Base-by-base conservation (phyloP, 2,113 vertebrate genomes). In the Sterna hirundo region DNA sequence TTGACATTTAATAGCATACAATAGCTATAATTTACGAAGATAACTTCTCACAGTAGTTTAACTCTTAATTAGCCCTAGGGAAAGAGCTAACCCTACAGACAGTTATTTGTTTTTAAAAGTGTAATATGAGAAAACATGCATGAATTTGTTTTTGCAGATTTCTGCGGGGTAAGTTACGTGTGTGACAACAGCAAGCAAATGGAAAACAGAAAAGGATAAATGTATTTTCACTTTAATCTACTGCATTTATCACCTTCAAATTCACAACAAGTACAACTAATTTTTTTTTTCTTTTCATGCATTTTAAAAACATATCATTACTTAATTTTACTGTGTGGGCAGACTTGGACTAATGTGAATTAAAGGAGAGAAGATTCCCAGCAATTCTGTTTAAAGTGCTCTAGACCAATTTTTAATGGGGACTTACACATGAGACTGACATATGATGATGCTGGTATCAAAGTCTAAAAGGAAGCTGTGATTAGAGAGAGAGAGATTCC, bases 21-120 rank as follows among this genome's bases (percentile, higher is more conserved):
- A 47, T 91, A 93, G 47, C n/a, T 83, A 36, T 81, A 49, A 74
- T 89, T 87, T 89, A 83, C 6, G 2, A 90, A 93, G 55, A 64
- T 66, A 88, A 74, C 82, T 91, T 93, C 70, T 93, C 64, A 66
- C 69, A 64, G 62, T n/a, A 91, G 42, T 70, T 96, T 84, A 96
- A 91, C 88, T 94, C 74, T 92, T 94, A 89, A 88, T 94, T 86
- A 94, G 88, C 74, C 47, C 47, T 58, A 22, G 10, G 69, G 74
- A 91, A 57, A 70, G 30, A 62, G 32, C 42, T 86, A 83, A 68
- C 32, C 15, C n/a, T 93, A 23, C 52, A 55, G 55, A 26, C 7
- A 83, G 62, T 54, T 89, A 57, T n/a, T 92, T 92, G 55, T 49
- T 84, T 86, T 66, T 49, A 4, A 32, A 83, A 70, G 62, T 13